Evolutionary conservation across 1,140 invertebrate genomes (phyloP).

Genomic region (Linepithema humile): DNA sequence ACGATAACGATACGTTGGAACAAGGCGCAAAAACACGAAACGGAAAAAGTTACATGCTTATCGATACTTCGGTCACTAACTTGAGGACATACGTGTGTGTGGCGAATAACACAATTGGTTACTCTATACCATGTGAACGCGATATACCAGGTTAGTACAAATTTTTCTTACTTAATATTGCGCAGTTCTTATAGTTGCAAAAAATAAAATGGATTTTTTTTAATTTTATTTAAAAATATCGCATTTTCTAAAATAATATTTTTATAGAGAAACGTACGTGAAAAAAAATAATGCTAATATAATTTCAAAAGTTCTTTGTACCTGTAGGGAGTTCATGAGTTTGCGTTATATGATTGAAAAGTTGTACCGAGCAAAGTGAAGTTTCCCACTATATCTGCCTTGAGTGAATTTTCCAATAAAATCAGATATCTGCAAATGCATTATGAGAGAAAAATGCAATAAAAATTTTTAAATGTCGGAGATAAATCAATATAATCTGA

Average conservation of each 20-base stretch:
- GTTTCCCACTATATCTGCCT: background rate
- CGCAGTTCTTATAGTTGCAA: background rate
- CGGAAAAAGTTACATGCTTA: slow-evolving; percentile 87
- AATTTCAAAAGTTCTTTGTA: slow-evolving; percentile 4
- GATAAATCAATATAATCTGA: background rate
- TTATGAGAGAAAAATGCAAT: background rate
- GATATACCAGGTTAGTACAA: slow-evolving; percentile 86
- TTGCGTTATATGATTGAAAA: slow-evolving; percentile 18
- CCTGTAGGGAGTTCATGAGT: background rate
- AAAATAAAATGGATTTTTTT: too few species aligned
- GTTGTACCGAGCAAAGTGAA: background rate
- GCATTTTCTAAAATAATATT: background rate
- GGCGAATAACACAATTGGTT: slow-evolving; percentile 93
- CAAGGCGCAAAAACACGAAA: slow-evolving; percentile 83
- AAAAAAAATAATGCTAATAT: background rate
- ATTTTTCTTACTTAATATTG: slow-evolving; percentile 10
- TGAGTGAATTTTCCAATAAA: slow-evolving; percentile 14
- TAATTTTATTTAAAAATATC: slow-evolving; percentile 21
- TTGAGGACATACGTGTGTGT: slow-evolving; percentile 93
- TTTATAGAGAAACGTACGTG: background rate
- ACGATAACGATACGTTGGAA: slow-evolving; percentile 90
- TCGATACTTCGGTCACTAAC: slow-evolving; percentile 88
- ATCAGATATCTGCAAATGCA: background rate
- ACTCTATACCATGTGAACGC: slow-evolving; percentile 90
- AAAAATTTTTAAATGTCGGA: background rate